phyloP scores from a whole-genome alignment of 2,888 invertebrate species.

The Polyommatus iphigenia region DNA sequence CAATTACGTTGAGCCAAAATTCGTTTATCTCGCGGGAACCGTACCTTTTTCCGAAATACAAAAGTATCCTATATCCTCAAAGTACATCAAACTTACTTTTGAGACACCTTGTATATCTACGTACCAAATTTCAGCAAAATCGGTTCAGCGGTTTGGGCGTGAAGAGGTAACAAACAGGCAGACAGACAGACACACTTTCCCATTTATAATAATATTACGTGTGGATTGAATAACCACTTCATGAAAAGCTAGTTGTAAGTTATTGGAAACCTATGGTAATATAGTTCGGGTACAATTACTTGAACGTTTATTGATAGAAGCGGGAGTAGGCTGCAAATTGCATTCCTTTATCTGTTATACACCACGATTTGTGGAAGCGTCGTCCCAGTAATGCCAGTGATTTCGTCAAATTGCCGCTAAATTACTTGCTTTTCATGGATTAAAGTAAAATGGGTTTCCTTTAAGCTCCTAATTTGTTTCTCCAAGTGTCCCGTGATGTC shows the following conservation, averaged over 20 bases:
- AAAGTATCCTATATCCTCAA: too few relatives aligned
- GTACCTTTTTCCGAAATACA: too few relatives aligned
- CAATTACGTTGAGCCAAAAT: too few relatives aligned
- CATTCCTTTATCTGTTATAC: slow-evolving; percentile 31
- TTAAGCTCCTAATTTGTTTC: not conserved
- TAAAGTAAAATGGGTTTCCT: not conserved
- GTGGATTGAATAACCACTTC: too few relatives aligned
- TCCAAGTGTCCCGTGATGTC: not conserved
- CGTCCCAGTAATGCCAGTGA: slow-evolving; percentile 27
- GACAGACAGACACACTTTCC: too few relatives aligned
- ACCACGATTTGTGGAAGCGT: slow-evolving; percentile 31
- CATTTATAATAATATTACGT: too few relatives aligned
- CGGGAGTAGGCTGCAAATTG: slow-evolving; percentile 32
- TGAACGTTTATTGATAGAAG: slow-evolving; percentile 16
- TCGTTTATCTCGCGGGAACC: too few relatives aligned
- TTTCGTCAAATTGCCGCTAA: slow-evolving; percentile 27
- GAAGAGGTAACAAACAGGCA: too few relatives aligned
- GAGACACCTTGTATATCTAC: too few relatives aligned
- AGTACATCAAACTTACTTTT: too few relatives aligned
- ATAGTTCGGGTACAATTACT: slow-evolving; percentile 18
- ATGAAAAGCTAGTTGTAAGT: not conserved
- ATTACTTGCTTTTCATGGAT: slow-evolving; percentile 27
- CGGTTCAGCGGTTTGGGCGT: too few relatives aligned
- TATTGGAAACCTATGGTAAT: slow-evolving; percentile 2
- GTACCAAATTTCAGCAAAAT: too few relatives aligned